A percentile compares a stretch with the other conserved stretches of the same genome.
Evolutionary conservation across 2,888 invertebrate genomes (phyloP).

Genomic region (Rotaria macrura): DNA sequence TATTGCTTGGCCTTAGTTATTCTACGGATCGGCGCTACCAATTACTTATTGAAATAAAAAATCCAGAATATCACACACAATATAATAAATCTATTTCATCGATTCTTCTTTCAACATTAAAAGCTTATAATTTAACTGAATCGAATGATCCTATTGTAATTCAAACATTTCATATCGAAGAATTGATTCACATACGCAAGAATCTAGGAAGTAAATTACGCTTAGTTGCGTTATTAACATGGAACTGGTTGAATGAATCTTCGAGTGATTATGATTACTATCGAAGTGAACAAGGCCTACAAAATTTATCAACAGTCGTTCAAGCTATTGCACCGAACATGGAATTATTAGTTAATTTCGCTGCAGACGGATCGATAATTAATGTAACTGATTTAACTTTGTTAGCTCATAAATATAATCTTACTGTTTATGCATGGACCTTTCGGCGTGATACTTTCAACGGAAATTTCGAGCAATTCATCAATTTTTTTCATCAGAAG

Average conservation of each 20-base stretch:
- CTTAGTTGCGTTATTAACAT: conserved; percentile 7
- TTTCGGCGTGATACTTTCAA: not conserved
- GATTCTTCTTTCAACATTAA: not conserved
- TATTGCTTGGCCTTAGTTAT: not conserved
- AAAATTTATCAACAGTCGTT: not conserved
- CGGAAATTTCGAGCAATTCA: not conserved
- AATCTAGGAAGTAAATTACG: not conserved
- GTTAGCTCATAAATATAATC: not conserved
- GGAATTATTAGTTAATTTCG: conserved; percentile 13
- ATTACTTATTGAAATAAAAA: not conserved
- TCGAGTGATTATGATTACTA: not conserved
- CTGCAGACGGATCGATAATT: not conserved
- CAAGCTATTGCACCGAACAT: not conserved
- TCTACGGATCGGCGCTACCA: not conserved
- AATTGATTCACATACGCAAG: not conserved
- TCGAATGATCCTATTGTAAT: not conserved
- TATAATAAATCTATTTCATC: not conserved
- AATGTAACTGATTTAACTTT: not conserved
- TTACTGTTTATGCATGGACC: not conserved
- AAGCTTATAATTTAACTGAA: not conserved
- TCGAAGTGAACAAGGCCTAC: not conserved
- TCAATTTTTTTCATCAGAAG: not conserved
- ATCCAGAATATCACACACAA: not conserved
- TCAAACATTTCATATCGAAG: not conserved
- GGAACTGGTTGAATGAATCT: conserved; percentile 1